Conservation (phyloP, 2,888 invertebrate genomes). For the Agrochola lychnidis region DNA sequence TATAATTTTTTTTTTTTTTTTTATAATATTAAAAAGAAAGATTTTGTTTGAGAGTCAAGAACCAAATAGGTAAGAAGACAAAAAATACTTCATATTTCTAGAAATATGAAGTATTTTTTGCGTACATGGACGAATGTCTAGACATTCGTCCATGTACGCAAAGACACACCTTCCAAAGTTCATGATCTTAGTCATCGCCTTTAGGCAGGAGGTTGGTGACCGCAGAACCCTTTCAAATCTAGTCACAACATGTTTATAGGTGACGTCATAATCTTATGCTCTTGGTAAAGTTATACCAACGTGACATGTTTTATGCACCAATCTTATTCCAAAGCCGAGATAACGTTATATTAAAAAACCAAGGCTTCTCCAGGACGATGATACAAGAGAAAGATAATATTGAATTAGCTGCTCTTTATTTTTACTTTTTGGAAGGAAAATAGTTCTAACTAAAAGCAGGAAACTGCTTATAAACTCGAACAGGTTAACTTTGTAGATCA, state of each 20-base stretch:
- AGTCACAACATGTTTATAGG: conserved; percentile 34
- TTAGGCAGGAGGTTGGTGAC: conserved; percentile 43
- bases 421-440: neutral
- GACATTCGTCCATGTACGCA: neutral
- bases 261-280: conserved; percentile 44
- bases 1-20: too few species aligned
- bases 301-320: conserved; percentile 43
- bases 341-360: conserved; percentile 30
- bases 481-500: neutral
- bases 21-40: too few species aligned
- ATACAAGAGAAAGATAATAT: conserved; percentile 8
- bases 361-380: conserved; percentile 14
- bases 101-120: too few species aligned
- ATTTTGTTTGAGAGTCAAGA: too few species aligned
- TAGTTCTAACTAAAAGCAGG: neutral
- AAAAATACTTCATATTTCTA: neutral
- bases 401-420: conserved; percentile 7
- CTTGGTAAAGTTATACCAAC: conserved; percentile 33
- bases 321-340: conserved; percentile 43
- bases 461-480: neutral
- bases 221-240: conserved; percentile 39
- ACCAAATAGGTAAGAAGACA: neutral
- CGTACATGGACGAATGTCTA: too few species aligned
- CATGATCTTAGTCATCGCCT: conserved; percentile 28
- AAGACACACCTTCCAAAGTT: conserved; percentile 6